These are phyloP conservation scores for Seira musarum DNA, from an alignment of 2,888 invertebrate genomes.

Conservation along the genomic window DNA sequence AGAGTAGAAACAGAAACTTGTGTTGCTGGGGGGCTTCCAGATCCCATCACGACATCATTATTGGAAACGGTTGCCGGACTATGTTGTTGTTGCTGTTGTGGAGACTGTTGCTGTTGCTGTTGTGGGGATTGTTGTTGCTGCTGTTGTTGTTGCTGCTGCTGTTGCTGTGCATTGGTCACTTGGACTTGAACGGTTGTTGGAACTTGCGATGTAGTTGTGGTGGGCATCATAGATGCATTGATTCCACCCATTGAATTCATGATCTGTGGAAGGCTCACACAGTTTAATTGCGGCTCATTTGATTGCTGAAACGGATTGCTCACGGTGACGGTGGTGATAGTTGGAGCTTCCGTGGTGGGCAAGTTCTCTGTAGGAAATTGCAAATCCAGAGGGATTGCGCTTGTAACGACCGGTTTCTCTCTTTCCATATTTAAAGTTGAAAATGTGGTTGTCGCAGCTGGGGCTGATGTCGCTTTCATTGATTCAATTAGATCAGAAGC, in stretches of 20 bases:
- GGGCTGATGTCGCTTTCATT: conserved; percentile 17
- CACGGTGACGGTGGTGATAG: conserved; percentile 43
- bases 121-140: conserved; percentile 13
- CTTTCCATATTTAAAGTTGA: conserved; percentile 17
- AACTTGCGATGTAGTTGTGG: conserved; percentile 4
- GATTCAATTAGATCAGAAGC: conserved; percentile 35
- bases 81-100: conserved; percentile 14
- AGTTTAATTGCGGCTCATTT: conserved; percentile 25
- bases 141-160: background rate
- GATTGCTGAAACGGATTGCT: conserved; percentile 44
- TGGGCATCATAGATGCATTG: conserved; percentile 21
- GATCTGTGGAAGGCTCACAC: conserved; percentile 41
- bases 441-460: conserved; percentile 32
- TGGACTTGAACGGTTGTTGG: too few species aligned
- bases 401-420: conserved; percentile 44
- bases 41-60: conserved; percentile 27
- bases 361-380: conserved; percentile 60
- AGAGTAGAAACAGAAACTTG: conserved; percentile 4
- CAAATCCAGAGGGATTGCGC: conserved; percentile 59
- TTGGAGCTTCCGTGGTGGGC: conserved; percentile 24
- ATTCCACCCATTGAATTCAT: conserved; percentile 30
- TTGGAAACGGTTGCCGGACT: background rate
- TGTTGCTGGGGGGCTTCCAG: conserved; percentile 18
- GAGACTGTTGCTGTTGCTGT: conserved; percentile 10
- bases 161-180: background rate